These are phyloP conservation scores for Polyodon spathula DNA, from an alignment of 2,113 vertebrate genomes.

Conservation along the genomic window DNA sequence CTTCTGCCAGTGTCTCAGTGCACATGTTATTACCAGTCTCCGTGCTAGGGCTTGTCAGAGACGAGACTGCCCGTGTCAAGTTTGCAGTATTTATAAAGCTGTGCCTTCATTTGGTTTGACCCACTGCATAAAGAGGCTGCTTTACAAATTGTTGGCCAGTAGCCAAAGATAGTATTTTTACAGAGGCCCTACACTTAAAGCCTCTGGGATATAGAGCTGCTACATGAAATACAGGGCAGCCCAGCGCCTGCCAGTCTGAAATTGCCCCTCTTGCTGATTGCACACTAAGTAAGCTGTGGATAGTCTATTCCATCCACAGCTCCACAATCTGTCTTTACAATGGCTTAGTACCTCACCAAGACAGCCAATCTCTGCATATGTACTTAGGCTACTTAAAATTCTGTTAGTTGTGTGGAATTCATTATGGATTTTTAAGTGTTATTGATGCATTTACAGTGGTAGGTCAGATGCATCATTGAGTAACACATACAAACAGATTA, in stretches of 20 bases:
- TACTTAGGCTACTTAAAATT: conserved; percentile 17
- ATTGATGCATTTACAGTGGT: background rate
- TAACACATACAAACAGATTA: no score
- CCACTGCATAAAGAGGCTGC: conserved; percentile 17
- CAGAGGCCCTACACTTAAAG: conserved; percentile 18
- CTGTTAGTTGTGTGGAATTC: conserved; percentile 3
- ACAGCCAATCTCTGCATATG: conserved; percentile 23
- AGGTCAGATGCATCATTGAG: no score
- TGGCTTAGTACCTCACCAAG: conserved; percentile 27
- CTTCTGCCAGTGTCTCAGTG: background rate
- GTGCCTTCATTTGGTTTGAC: conserved; percentile 22
- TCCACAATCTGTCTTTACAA: conserved; percentile 28
- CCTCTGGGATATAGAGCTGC: conserved; percentile 19
- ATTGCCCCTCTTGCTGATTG: conserved; percentile 26
- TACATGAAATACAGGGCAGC: conserved; percentile 22
- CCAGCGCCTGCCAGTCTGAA: conserved; percentile 22
- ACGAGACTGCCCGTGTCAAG: conserved; percentile 15
- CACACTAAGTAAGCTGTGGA: conserved; percentile 23
- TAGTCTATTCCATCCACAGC: conserved; percentile 11
- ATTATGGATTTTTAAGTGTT: background rate
- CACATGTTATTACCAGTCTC: background rate
- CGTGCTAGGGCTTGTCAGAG: background rate
- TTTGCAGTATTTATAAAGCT: conserved; percentile 18
- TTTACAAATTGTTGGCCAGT: conserved; percentile 19
- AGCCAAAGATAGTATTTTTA: conserved; percentile 36